Evolutionary conservation across 2,888 invertebrate genomes (phyloP), one percentile per base, ranked within the genome.

Genomic region (Cartodere bifasciata): DNA sequence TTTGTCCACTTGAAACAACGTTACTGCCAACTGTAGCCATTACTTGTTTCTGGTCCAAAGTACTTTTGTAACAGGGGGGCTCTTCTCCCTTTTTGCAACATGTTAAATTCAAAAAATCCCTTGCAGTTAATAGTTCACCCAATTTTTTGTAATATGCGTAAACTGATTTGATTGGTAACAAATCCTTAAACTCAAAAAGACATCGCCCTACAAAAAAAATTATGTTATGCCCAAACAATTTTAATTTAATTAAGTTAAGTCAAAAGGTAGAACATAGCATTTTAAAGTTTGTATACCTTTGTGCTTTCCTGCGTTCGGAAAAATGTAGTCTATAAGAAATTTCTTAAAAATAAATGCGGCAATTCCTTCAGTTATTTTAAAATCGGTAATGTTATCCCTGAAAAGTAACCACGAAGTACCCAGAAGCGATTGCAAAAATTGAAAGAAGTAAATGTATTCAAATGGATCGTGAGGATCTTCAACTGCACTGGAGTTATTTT

Each of bases 381-480:
- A 56, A 16, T 63, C 39, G 23, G 51, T 41, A 34, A 45, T 53
- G 43, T 59, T 26, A 12, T 35, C 59, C 2, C 61, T 55, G 42
- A 67, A 68, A 12, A 69, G 41, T 40, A 54, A 57, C 49, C 59
- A 64, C 2, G 69, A 62, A 14, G 68, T 56, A 21, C 66, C 60
- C 35, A 74, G 55, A 7, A 74, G 42, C 17, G 66, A 64, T 36
- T 70, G 69, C 17, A 70, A 33, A 50, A 70, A 72, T 49, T 75
- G 74, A 69, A 72, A 74, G 45, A 68, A 69, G 48, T 69, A 68
- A 43, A 74, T 63, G 41, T 61, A 64, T 43, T 72, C 72, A 44
- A 72, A 73, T 0, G 74, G 74, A 44, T 65, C 45, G 42, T 71
- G 67, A 1, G 60, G 49, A 3, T 52, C 50, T 32, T 55, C 58